A percentile compares a stretch with the other conserved stretches of the same genome.
Evolutionary conservation across 2,113 vertebrate species (phyloP).

Genomic region (Seriola aureovittata): DNA sequence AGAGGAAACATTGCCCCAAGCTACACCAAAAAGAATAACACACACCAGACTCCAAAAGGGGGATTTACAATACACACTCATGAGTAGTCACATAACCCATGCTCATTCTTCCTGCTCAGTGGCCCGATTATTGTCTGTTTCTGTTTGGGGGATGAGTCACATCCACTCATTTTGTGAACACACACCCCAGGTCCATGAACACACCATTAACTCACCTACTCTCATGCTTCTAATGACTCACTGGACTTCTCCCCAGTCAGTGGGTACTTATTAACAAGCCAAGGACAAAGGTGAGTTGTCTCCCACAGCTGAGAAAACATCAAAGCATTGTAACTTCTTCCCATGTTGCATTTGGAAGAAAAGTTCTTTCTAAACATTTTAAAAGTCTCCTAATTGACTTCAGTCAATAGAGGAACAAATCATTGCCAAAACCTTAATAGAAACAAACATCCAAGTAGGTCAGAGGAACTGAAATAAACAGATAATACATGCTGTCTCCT

Average conservation of each 20-base stretch:
- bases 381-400: constrained; percentile 26
- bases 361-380: constrained; percentile 33
- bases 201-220: constrained; percentile 66
- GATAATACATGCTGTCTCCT: not conserved
- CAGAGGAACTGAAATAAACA: not conserved
- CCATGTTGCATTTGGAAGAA: constrained; percentile 25
- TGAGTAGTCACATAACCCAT: constrained; percentile 55
- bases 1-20: constrained; percentile 50
- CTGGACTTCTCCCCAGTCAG: constrained; percentile 38
- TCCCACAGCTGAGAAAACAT: constrained; percentile 64
- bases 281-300: constrained; percentile 64
- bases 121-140: constrained; percentile 70
- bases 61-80: constrained; percentile 68
- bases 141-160: constrained; percentile 74
- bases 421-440: not conserved
- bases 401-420: constrained; percentile 22
- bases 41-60: constrained; percentile 46
- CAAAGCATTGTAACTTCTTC: constrained; percentile 26
- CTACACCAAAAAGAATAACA: constrained; percentile 64
- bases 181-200: constrained; percentile 48
- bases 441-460: constrained; percentile 14
- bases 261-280: constrained; percentile 53
- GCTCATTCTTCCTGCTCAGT: constrained; percentile 78
- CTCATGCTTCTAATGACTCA: constrained; percentile 64
- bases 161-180: constrained; percentile 56